Base-by-base conservation (phyloP, 2,888 invertebrate species). In the Blera fallax region DNA sequence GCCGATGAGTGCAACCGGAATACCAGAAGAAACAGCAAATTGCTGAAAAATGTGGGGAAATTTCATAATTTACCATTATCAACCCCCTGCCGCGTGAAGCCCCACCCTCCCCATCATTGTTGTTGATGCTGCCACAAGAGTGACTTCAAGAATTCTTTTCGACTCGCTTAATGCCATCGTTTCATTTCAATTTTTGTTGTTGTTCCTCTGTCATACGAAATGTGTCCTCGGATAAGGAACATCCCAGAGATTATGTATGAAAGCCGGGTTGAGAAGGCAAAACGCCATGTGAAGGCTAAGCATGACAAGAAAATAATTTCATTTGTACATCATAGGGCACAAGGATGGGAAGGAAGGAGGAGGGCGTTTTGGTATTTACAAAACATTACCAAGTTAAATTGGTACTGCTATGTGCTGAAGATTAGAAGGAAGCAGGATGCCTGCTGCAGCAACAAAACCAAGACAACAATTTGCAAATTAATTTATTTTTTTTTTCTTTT, bases 1-100 rank as follows among this genome's bases (percentile, higher is more conserved):
- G 70, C 62, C 79, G 32, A 48, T 56, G 45, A 60, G 16, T 74
- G 67, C 83, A 73, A 67, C 65, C 67, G 73, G 70, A 52, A 83
- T 79, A 56, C 73, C 73, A 72, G 50, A 77, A 50, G 54, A 40
- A 65, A 60, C 27, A 73, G 65, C 50, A 83, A 79, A 74, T 79
- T 67, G 83, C 67, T 78, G 62, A 83, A 67, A 83, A 83, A 83
- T 83, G 83, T 73, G 48, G 34, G 54, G n/a, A 78, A 65, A 52
- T 73, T 83, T 69, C 21, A 56, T 83, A 73, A 62, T 79, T 74
- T 56, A 16, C 52, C 64, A 70, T 18, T 14, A 8, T 34, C 50
- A 54, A 2, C 60, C 62, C 14, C 34, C 8, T 34, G 10, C 29
- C 1, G 18, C 24, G 24, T 16, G 16, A 34, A 24, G 56, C 1